Evolutionary conservation across 23 tunicate species (phyloP).

Genomic region (Ascidia mentula): DNA sequence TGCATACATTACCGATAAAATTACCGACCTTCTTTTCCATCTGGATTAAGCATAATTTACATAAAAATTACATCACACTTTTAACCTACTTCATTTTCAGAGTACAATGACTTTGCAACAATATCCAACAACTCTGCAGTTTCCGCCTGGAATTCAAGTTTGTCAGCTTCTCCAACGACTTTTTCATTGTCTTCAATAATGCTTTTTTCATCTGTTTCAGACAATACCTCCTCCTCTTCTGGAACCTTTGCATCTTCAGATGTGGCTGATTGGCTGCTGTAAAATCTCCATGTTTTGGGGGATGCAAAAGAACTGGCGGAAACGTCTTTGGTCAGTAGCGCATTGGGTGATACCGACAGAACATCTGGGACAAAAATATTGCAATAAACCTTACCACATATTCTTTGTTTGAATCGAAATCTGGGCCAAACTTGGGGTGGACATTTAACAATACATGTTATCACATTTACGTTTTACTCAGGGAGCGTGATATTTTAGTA

Average conservation of each 20-base stretch:
- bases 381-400: no score
- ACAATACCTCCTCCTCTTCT: not conserved
- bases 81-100: constrained; percentile 75
- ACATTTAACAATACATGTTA: no score
- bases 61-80: not conserved
- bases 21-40: no score
- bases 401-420: no score
- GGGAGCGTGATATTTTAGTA: no score
- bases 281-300: not conserved
- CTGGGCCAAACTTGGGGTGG: no score
- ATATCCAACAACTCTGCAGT: constrained; percentile 85
- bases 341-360: no score
- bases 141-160: constrained; percentile 90
- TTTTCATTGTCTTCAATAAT: constrained; percentile 43
- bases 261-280: not conserved
- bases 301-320: not conserved
- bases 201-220: constrained; percentile 9
- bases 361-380: no score
- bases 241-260: not conserved
- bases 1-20: not conserved
- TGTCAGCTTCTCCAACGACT: constrained; percentile 46
- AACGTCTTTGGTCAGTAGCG: not conserved
- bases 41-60: not conserved
- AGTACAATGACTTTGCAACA: constrained; percentile 94
- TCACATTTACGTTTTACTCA: no score